Conservation (phyloP, 2,113 vertebrate genomes). For the Ailurus styani region DNA sequence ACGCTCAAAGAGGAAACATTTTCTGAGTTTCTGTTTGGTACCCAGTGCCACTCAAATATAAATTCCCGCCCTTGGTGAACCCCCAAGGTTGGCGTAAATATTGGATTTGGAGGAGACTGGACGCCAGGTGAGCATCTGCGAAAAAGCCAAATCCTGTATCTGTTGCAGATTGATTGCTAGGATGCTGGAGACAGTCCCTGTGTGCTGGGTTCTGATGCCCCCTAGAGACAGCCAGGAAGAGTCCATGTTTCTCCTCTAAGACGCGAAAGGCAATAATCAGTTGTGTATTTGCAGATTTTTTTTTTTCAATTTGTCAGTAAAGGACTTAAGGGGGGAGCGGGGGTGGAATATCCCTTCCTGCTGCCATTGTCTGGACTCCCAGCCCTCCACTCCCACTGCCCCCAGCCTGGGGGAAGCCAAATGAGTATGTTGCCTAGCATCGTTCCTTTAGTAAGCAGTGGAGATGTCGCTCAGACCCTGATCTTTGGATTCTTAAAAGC, state of each 20-base stretch:
- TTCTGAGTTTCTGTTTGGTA: neutral
- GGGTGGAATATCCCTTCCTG: neutral
- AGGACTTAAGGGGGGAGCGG: neutral
- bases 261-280: neutral
- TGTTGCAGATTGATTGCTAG: neutral
- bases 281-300: neutral
- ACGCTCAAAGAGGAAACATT: neutral
- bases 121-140: neutral
- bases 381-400: neutral
- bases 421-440: neutral
- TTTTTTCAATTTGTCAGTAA: neutral
- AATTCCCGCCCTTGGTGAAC: neutral
- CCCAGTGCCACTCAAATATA: neutral
- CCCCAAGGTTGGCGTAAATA: neutral
- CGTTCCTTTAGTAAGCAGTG: neutral
- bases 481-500: neutral
- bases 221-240: conserved; percentile 28
- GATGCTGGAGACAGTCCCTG: neutral
- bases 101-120: neutral
- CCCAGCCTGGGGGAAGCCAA: neutral
- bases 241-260: neutral
- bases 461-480: neutral
- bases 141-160: neutral
- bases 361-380: neutral
- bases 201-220: conserved; percentile 55